Percentiles rank a stretch among this genome's conserved stretches.
Conservation (phyloP, 2,113 vertebrate species). For the Stictonetta naevosa region DNA sequence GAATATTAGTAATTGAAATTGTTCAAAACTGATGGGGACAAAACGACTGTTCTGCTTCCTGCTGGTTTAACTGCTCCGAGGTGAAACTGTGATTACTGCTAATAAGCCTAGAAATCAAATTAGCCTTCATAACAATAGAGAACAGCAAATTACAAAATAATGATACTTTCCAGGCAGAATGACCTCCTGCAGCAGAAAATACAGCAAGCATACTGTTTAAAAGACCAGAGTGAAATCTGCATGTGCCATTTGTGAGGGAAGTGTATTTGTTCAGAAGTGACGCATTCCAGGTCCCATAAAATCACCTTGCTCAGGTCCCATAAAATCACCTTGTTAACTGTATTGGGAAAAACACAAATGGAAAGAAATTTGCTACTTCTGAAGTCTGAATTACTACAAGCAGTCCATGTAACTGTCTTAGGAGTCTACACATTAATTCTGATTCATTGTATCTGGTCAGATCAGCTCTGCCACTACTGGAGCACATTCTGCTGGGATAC, state of each 20-base stretch:
- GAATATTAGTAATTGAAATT: slow-evolving; percentile 6
- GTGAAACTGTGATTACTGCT: neutral
- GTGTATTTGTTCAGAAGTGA: neutral
- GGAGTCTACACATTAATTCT: neutral
- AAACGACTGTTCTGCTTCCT: neutral
- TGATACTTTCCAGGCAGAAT: neutral
- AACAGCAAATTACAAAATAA: neutral
- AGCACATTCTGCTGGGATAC: neutral
- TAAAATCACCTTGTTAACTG: neutral
- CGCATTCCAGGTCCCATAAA: neutral
- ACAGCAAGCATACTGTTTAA: neutral
- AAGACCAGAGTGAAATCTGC: neutral
- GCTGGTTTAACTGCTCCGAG: neutral
- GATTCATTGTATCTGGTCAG: no score
- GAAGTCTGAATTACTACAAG: neutral
- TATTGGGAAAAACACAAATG: neutral
- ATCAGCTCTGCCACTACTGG: neutral
- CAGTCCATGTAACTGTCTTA: neutral
- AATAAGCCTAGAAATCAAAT: neutral
- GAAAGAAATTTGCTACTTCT: neutral
- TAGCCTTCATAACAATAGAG: neutral
- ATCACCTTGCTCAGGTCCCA: neutral
- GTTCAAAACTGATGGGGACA: neutral
- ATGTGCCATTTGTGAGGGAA: neutral
- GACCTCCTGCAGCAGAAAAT: neutral